Conservation (phyloP, 1,140 invertebrate genomes). For the Mesaphorura yosii region DNA sequence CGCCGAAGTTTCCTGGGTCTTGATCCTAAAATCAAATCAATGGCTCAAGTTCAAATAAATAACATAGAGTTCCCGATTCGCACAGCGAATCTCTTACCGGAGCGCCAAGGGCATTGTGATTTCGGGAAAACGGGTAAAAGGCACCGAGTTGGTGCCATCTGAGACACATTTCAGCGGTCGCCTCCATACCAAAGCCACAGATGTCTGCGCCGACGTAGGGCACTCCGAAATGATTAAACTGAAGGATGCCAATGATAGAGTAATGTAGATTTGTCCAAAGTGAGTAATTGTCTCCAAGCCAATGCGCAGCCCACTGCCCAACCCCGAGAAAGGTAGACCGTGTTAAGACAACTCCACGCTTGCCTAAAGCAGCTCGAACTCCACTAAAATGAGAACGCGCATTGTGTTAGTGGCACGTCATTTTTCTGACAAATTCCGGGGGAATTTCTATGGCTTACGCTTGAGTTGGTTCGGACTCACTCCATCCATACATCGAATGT, state of each 20-base stretch:
- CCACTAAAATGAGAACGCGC: slow-evolving; percentile 55
- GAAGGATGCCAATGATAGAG: slow-evolving; percentile 36
- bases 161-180: slow-evolving; percentile 11
- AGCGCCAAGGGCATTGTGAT: slow-evolving; percentile 52
- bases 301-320: slow-evolving; percentile 46
- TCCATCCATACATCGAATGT: slow-evolving; percentile 38
- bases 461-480: slow-evolving; percentile 39
- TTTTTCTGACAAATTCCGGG: not conserved
- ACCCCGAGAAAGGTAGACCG: slow-evolving; percentile 44
- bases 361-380: slow-evolving; percentile 14
- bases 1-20: slow-evolving; percentile 32
- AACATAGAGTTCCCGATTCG: not conserved
- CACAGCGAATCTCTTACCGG: slow-evolving; percentile 32
- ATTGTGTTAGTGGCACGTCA: slow-evolving; percentile 17
- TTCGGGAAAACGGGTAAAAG: slow-evolving; percentile 68
- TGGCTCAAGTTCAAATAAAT: slow-evolving; percentile 1
- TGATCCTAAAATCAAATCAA: slow-evolving; percentile 30
- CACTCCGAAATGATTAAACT: slow-evolving; percentile 42
- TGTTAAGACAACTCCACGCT: slow-evolving; percentile 37
- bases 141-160: slow-evolving; percentile 69
- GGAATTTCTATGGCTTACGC: slow-evolving; percentile 31
- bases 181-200: slow-evolving; percentile 30
- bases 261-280: slow-evolving; percentile 41
- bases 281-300: slow-evolving; percentile 44
- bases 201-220: slow-evolving; percentile 34